A percentile compares a stretch with the other conserved stretches of the same genome.
These are phyloP conservation scores for Colletes collaris DNA, from an alignment of 2,888 invertebrate genomes.

Conservation along the genomic window DNA sequence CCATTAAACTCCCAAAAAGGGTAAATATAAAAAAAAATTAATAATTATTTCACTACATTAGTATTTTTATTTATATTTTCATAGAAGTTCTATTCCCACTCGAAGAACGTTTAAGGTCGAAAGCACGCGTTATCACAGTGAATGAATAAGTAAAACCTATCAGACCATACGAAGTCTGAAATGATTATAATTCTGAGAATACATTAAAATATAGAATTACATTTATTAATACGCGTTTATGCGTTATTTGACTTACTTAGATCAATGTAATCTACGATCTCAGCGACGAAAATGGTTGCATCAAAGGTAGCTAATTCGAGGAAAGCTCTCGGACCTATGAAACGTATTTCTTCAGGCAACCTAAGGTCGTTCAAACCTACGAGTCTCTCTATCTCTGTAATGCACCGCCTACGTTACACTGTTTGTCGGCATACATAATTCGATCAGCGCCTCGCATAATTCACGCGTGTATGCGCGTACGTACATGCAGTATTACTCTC, in stretches of 20 bases:
- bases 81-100: too few species aligned
- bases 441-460: not conserved
- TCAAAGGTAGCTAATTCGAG: slow-evolving; percentile 22
- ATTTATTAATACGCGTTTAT: too few species aligned
- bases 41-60: too few species aligned
- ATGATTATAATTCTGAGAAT: too few species aligned
- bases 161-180: too few species aligned
- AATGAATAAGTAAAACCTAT: too few species aligned
- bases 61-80: too few species aligned
- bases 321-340: slow-evolving; percentile 1
- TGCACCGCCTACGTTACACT: slow-evolving; percentile 12
- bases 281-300: slow-evolving; percentile 13
- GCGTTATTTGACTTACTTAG: not conserved
- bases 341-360: slow-evolving; percentile 12
- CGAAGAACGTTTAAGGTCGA: too few species aligned
- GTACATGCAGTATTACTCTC: not conserved
- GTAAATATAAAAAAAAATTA: too few species aligned
- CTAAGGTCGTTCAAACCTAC: not conserved
- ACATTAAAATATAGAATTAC: too few species aligned
- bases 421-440: slow-evolving; percentile 19
- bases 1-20: too few species aligned
- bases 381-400: not conserved
- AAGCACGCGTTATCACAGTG: too few species aligned
- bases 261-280: not conserved
- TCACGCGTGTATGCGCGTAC: not conserved